A percentile compares a stretch with the other conserved stretches of the same genome.
Conservation (phyloP, 2,797 vertebrate genomes). For the Merluccius polli region DNA sequence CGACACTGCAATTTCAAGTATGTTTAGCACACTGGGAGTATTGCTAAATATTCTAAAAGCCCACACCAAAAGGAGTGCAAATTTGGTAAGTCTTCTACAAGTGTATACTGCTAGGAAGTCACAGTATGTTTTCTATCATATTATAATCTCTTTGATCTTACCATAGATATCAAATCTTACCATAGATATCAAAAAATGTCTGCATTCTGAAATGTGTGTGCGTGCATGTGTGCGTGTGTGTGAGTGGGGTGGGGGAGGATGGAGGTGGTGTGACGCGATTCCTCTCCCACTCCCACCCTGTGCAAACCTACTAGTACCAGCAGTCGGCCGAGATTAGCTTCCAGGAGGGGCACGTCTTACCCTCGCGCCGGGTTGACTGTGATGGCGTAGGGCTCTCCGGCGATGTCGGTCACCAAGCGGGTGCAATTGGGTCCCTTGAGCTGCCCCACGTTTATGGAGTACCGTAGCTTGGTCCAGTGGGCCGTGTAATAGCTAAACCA, state of each 20-base stretch:
- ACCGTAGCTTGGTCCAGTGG: conserved; percentile 96
- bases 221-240: neutral
- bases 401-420: conserved; percentile 91
- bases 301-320: neutral
- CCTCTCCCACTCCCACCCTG: neutral
- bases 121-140: too few species aligned
- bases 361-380: conserved; percentile 89
- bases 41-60: neutral
- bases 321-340: conserved; percentile 12
- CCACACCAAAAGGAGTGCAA: neutral
- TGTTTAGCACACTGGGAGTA: neutral
- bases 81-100: too few species aligned
- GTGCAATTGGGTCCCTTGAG: conserved; percentile 94
- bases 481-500: conserved; percentile 99
- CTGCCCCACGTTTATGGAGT: conserved; percentile 96
- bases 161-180: neutral
- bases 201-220: neutral
- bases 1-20: neutral
- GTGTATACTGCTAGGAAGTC: too few species aligned
- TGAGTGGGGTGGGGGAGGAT: neutral
- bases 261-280: neutral
- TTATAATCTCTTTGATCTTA: neutral
- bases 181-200: neutral
- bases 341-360: conserved; percentile 66
- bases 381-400: conserved; percentile 96